A percentile compares a stretch with the other conserved stretches of the same genome.
phyloP scores from a whole-genome alignment of 2,797 vertebrate species.

The Hydrophis major region DNA sequence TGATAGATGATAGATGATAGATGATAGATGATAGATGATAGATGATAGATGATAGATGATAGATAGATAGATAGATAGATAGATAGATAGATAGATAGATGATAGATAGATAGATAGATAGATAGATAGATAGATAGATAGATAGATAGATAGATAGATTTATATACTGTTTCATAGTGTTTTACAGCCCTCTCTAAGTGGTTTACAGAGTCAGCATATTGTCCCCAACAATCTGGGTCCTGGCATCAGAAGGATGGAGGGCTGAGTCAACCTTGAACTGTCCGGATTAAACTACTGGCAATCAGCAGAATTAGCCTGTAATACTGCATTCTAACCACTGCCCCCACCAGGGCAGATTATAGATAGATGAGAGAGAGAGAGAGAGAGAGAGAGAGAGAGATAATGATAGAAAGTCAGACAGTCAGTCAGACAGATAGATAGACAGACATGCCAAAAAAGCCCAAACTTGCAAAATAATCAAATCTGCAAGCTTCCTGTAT shows the following conservation, averaged over 20 bases:
- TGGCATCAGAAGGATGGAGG: no score
- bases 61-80: not conserved
- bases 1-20: not conserved
- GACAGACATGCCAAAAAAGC: not conserved
- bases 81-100: not conserved
- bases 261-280: no score
- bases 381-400: not conserved
- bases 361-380: not conserved
- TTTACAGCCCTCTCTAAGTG: no score
- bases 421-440: not conserved
- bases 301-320: not conserved
- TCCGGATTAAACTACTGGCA: no score
- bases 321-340: no score
- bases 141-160: no score
- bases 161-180: no score
- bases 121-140: no score
- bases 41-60: not conserved
- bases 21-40: no score
- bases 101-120: not conserved
- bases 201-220: no score
- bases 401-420: no score
- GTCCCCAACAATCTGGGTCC: no score
- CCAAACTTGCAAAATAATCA: not conserved
- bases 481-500: not conserved
- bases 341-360: not conserved